These are phyloP conservation scores for Formica aserva DNA, from an alignment of 2,888 invertebrate genomes.

Conservation along the genomic window DNA sequence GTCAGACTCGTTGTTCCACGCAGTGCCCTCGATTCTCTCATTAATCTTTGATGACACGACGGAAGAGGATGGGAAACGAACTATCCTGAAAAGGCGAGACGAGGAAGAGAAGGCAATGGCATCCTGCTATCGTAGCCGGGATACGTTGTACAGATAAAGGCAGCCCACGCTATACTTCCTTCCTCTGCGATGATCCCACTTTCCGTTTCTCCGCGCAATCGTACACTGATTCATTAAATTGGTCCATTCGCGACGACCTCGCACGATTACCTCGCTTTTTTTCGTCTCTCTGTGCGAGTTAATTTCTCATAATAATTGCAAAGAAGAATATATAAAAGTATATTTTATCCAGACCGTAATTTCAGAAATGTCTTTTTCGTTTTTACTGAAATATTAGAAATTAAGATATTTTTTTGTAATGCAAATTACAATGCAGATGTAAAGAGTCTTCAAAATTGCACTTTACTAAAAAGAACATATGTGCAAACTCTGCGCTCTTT, in stretches of 20 bases:
- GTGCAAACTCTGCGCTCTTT: background rate
- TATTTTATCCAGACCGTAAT: background rate
- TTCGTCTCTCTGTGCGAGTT: background rate
- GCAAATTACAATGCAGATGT: background rate
- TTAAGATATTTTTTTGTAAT: background rate
- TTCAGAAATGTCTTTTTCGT: background rate
- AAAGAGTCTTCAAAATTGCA: background rate
- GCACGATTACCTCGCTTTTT: background rate
- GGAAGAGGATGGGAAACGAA: conserved; percentile 19
- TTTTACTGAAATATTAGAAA: background rate
- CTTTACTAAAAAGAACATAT: background rate
- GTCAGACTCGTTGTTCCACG: background rate
- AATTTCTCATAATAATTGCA: conserved; percentile 10
- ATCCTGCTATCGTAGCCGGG: conserved; percentile 77
- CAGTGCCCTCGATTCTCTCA: conserved; percentile 21
- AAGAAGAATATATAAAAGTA: background rate
- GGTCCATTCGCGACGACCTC: conserved; percentile 2
- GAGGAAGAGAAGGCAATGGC: conserved; percentile 74
- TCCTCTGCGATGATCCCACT: conserved; percentile 72
- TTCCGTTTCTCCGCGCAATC: conserved; percentile 52
- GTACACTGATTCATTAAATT: conserved; percentile 35
- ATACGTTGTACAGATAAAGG: conserved; percentile 74
- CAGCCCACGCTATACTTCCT: conserved; percentile 80
- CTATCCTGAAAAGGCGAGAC: conserved; percentile 51
- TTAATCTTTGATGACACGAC: conserved; percentile 36